Conservation (phyloP, 2,113 vertebrate species). For the Aptenodytes forsteri region DNA sequence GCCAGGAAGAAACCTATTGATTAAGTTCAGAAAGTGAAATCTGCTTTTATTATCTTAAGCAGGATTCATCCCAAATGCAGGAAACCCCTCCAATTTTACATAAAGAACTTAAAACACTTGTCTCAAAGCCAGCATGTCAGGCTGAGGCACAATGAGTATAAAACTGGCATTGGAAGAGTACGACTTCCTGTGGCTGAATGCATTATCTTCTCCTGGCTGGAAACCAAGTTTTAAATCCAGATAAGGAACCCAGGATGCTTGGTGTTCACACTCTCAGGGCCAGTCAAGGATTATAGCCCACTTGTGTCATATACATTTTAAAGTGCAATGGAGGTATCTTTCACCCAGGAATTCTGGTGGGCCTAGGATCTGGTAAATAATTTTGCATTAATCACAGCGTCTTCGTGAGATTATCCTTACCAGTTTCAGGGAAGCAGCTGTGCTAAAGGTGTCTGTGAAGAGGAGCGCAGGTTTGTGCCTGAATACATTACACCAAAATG, state of each 20-base stretch:
- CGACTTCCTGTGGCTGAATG: not conserved
- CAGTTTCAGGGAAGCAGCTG: not conserved
- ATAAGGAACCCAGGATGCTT: not conserved
- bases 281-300: not conserved
- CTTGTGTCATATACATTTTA: not conserved
- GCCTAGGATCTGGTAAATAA: not conserved
- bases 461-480: accelerated
- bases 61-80: not conserved
- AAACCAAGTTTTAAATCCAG: not conserved
- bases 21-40: not conserved
- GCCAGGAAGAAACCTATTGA: not conserved
- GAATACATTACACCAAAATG: not conserved
- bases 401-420: not conserved
- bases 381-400: not conserved
- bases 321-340: not conserved
- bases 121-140: not conserved
- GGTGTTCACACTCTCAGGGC: not conserved
- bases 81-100: not conserved
- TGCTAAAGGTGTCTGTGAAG: not conserved
- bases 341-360: not conserved
- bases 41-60: not conserved
- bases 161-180: not conserved
- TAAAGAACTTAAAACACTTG: not conserved
- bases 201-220: not conserved
- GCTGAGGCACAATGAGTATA: not conserved